Conservation (phyloP, 2,113 vertebrate genomes). For the Mormyrus iriodes region DNA sequence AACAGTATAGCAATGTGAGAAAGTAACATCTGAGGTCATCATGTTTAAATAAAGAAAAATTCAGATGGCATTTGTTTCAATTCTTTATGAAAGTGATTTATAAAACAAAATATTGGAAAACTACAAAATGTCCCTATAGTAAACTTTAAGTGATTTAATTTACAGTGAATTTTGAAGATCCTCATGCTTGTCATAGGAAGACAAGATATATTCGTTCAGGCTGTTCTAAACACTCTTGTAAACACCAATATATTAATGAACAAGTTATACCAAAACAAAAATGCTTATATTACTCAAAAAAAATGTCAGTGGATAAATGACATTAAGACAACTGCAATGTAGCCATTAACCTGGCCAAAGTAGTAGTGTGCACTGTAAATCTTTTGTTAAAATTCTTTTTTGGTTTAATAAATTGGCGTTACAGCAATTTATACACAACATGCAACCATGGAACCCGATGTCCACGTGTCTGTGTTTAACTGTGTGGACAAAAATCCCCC, state of each 20-base stretch:
- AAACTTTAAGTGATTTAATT: constrained; percentile 36
- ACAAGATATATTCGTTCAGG: constrained; percentile 28
- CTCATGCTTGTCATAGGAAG: constrained; percentile 36
- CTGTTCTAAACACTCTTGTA: constrained; percentile 26
- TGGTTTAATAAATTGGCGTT: constrained; percentile 21
- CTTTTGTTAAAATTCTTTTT: constrained; percentile 13
- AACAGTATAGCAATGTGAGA: neutral
- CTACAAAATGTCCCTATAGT: constrained; percentile 33
- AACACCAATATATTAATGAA: constrained; percentile 35
- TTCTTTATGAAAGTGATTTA: constrained; percentile 31
- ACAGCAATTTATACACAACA: constrained; percentile 49
- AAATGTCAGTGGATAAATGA: constrained; percentile 23
- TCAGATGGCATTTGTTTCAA: constrained; percentile 8
- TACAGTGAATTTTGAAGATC: constrained; percentile 35
- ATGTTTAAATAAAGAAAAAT: constrained; percentile 11
- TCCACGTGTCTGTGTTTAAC: constrained; percentile 66
- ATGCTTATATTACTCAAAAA: constrained; percentile 27
- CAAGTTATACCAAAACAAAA: constrained; percentile 27
- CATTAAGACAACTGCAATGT: constrained; percentile 22
- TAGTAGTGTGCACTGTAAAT: neutral
- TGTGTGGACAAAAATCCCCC: constrained; percentile 49
- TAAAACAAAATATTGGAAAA: constrained; percentile 34
- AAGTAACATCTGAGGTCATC: neutral
- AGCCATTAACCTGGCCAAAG: constrained; percentile 15
- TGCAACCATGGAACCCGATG: constrained; percentile 44